phyloP scores from a whole-genome alignment of 2,797 vertebrate species.

The Cichlasoma orientale region DNA sequence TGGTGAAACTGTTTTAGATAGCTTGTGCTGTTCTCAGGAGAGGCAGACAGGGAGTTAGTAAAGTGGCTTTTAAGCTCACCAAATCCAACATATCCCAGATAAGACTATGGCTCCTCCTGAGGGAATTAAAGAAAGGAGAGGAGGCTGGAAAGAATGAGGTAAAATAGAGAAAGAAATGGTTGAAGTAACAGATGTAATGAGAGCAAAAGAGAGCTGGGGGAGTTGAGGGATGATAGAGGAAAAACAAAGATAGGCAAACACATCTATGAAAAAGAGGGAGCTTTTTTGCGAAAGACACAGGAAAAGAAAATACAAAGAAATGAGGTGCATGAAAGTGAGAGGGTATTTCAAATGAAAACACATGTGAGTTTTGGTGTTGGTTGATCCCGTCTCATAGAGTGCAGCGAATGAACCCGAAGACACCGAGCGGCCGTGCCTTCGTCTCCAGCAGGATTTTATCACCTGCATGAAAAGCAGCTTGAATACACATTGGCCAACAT shows the following conservation, averaged over 20 bases:
- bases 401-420: slow-evolving; percentile 56
- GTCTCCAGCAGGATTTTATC: slow-evolving; percentile 65
- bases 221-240: slow-evolving; percentile 14
- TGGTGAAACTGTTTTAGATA: slow-evolving; percentile 53
- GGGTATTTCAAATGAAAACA: slow-evolving; percentile 47
- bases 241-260: slow-evolving; percentile 32
- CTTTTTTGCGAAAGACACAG: slow-evolving; percentile 5
- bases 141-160: slow-evolving; percentile 58
- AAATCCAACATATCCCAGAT: slow-evolving; percentile 79
- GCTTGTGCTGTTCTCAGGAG: slow-evolving; percentile 49
- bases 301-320: slow-evolving; percentile 5
- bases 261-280: neutral
- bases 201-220: neutral
- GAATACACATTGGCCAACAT: slow-evolving; percentile 51
- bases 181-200: slow-evolving; percentile 36
- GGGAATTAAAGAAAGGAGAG: slow-evolving; percentile 56
- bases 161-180: slow-evolving; percentile 40
- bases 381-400: slow-evolving; percentile 43
- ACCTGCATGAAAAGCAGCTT: slow-evolving; percentile 67
- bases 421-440: slow-evolving; percentile 39
- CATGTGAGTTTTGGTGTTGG: slow-evolving; percentile 50
- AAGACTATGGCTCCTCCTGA: slow-evolving; percentile 71
- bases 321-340: slow-evolving; percentile 21
- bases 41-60: slow-evolving; percentile 59
- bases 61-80: slow-evolving; percentile 78